Evolutionary conservation across 2,888 invertebrate species (phyloP).

Genomic region (Aporophyla lueneburgensis): DNA sequence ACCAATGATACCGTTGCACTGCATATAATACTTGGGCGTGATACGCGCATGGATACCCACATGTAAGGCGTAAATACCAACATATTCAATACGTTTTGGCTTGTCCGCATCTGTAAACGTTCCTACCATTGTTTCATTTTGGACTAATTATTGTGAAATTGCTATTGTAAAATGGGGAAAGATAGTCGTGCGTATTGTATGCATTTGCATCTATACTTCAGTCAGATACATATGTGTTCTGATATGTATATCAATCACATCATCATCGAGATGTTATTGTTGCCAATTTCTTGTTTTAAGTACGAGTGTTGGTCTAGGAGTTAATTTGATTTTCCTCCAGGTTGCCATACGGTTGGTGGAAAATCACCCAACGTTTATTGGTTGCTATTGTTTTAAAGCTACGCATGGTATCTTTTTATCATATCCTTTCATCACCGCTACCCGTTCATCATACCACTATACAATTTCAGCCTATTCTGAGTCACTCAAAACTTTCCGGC

Average conservation of each 20-base stretch:
- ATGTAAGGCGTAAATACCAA: conserved; percentile 65
- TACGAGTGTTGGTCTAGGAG: not conserved
- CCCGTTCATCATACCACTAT: not conserved
- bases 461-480: not conserved
- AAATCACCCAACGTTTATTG: not conserved
- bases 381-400: not conserved
- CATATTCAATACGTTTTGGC: conserved; percentile 56
- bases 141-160: conserved; percentile 28
- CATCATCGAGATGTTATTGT: conserved; percentile 1
- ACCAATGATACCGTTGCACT: conserved; percentile 84
- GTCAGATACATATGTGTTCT: not conserved
- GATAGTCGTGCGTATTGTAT: not conserved
- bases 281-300: conserved; percentile 4
- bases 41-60: conserved; percentile 74
- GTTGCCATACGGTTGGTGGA: not conserved
- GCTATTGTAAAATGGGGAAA: not conserved
- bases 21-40: conserved; percentile 78
- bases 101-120: conserved; percentile 47
- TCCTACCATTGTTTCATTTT: conserved; percentile 26
- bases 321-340: not conserved
- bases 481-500: not conserved
- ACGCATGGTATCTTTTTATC: not conserved
- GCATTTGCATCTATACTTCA: conserved; percentile 1
- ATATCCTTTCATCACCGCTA: too few relatives aligned
- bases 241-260: conserved; percentile 15